These are phyloP conservation scores for Caenorhabditis macrosperma DNA, from an alignment of 2,888 invertebrate genomes.

Conservation along the genomic window DNA sequence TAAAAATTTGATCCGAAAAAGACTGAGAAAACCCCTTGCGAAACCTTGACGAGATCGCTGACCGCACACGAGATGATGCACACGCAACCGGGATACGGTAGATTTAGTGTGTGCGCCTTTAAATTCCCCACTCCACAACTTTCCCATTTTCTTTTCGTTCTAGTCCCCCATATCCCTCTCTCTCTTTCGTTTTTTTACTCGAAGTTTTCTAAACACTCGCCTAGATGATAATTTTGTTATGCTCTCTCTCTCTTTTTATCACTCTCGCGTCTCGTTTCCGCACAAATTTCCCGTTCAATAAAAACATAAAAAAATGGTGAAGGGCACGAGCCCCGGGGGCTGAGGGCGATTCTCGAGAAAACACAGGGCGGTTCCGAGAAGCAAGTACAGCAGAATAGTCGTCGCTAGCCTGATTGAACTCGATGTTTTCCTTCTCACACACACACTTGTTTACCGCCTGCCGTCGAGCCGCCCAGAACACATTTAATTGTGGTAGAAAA, in stretches of 20 bases:
- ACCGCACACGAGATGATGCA: slow-evolving; percentile 49
- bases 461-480: not conserved
- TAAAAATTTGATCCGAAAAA: slow-evolving; percentile 30
- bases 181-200: not conserved
- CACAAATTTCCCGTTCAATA: slow-evolving; percentile 15
- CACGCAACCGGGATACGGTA: slow-evolving; percentile 38
- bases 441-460: slow-evolving; percentile 11
- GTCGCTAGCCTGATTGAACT: slow-evolving; percentile 6
- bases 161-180: slow-evolving; percentile 3
- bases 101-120: slow-evolving; percentile 9
- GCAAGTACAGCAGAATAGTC: not conserved
- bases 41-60: slow-evolving; percentile 22
- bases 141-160: slow-evolving; percentile 8
- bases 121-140: slow-evolving; percentile 15
- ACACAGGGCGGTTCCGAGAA: not conserved
- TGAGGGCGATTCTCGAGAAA: not conserved
- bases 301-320: not conserved
- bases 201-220: slow-evolving; percentile 9
- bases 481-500: slow-evolving; percentile 19
- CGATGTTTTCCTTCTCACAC: not conserved
- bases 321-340: no score
- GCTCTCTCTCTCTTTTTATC: slow-evolving; percentile 15
- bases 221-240: slow-evolving; percentile 45
- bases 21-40: not conserved
- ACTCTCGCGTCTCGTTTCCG: slow-evolving; percentile 11